Evolutionary conservation across 2,797 vertebrate genomes (phyloP).

Genomic region (Lagorchestes hirsutus): DNA sequence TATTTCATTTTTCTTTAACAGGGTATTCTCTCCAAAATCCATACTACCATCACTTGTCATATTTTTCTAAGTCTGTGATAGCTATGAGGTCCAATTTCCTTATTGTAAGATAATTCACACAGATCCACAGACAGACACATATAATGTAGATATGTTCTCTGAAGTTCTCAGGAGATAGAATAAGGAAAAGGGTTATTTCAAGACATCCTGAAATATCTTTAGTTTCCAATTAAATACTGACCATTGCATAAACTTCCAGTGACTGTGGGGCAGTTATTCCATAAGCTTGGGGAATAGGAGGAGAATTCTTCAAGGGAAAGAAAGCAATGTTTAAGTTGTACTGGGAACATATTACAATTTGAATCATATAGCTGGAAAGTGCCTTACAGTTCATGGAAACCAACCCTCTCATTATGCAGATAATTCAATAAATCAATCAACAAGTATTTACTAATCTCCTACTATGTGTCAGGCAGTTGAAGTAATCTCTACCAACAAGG

Average conservation of each 20-base stretch:
- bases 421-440: not conserved
- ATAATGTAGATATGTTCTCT: not conserved
- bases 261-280: not conserved
- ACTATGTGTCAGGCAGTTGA: not conserved
- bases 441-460: not conserved
- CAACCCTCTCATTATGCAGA: not conserved
- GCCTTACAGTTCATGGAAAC: not conserved
- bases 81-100: not conserved
- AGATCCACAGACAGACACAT: not conserved
- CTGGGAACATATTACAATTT: not conserved
- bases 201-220: not conserved
- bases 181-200: not conserved
- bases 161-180: not conserved
- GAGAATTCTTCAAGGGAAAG: not conserved
- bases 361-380: not conserved
- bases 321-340: not conserved
- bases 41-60: not conserved
- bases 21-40: not conserved
- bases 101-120: not conserved
- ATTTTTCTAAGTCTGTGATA: not conserved
- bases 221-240: not conserved
- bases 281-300: not conserved
- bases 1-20: not conserved
- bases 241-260: not conserved
- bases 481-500: not conserved